Evolutionary conservation across 2,113 vertebrate species (phyloP).

Genomic region (Meriones unguiculatus): DNA sequence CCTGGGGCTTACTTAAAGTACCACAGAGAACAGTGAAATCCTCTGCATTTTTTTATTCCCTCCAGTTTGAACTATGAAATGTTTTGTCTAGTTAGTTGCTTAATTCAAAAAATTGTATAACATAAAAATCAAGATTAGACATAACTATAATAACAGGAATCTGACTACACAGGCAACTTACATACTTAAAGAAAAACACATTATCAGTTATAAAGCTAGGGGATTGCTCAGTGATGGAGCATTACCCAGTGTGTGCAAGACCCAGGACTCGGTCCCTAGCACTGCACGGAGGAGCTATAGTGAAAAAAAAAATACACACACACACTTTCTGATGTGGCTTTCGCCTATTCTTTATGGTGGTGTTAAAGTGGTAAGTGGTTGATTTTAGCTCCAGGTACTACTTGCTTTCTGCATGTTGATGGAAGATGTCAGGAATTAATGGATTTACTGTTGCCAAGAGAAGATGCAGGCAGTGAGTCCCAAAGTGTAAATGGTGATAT

Average conservation of each 20-base stretch:
- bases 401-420: neutral
- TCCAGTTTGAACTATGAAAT: conserved; percentile 8
- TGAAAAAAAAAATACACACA: neutral
- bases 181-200: conserved; percentile 15
- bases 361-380: neutral
- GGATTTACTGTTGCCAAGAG: conserved; percentile 39
- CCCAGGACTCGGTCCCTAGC: neutral
- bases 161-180: conserved; percentile 6
- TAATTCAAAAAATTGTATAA: conserved; percentile 56
- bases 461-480: conserved; percentile 13
- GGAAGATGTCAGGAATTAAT: conserved; percentile 18
- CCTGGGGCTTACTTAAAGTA: conserved; percentile 58
- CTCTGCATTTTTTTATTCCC: conserved; percentile 18
- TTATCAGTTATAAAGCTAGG: conserved; percentile 37
- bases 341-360: neutral
- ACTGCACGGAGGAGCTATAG: neutral
- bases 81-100: conserved; percentile 45
- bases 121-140: conserved; percentile 47
- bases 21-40: conserved; percentile 35
- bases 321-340: conserved; percentile 28
- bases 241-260: neutral
- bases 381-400: neutral
- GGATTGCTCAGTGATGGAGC: neutral
- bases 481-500: conserved; percentile 34
- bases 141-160: conserved; percentile 7